A percentile compares a stretch with the other conserved stretches of the same genome.
phyloP scores from a whole-genome alignment of 2,113 vertebrate species.

The Dasyprocta punctata region DNA sequence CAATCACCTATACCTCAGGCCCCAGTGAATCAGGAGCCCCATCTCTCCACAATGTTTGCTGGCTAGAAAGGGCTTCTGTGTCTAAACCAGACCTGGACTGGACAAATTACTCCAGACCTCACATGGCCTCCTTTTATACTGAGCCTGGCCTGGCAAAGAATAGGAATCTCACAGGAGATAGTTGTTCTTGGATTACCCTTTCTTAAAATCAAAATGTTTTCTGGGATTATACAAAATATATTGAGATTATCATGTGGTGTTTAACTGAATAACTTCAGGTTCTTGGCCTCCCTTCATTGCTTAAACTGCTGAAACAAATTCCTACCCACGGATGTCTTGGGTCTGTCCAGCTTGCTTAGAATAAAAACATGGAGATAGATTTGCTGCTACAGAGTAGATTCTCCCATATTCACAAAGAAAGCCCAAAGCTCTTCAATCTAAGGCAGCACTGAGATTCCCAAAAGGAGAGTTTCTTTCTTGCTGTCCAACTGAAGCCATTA shows the following conservation, averaged over 20 bases:
- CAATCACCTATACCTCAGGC: not conserved
- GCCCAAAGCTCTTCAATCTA: not conserved
- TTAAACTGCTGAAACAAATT: conserved; percentile 67
- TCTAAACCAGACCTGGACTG: not conserved
- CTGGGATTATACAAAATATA: conserved; percentile 60
- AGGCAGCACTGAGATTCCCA: not conserved
- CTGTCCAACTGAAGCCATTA: not conserved
- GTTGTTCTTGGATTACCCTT: conserved; percentile 55
- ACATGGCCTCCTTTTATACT: not conserved
- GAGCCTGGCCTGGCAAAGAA: not conserved
- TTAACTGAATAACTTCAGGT: conserved; percentile 60
- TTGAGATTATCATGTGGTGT: conserved; percentile 62
- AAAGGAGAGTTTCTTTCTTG: not conserved
- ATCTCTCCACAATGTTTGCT: not conserved
- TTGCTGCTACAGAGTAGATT: not conserved
- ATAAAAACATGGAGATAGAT: conserved; percentile 4
- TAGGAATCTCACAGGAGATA: not conserved
- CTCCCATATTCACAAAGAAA: not conserved
- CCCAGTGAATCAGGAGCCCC: not conserved
- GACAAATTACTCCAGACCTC: not conserved
- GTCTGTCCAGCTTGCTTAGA: conserved; percentile 29
- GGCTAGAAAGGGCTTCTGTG: not conserved
- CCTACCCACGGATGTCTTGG: conserved; percentile 36
- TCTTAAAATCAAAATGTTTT: conserved; percentile 63
- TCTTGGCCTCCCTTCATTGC: conserved; percentile 42